Conservation (phyloP, 2,113 vertebrate genomes). For the Planiliza haematocheilus region DNA sequence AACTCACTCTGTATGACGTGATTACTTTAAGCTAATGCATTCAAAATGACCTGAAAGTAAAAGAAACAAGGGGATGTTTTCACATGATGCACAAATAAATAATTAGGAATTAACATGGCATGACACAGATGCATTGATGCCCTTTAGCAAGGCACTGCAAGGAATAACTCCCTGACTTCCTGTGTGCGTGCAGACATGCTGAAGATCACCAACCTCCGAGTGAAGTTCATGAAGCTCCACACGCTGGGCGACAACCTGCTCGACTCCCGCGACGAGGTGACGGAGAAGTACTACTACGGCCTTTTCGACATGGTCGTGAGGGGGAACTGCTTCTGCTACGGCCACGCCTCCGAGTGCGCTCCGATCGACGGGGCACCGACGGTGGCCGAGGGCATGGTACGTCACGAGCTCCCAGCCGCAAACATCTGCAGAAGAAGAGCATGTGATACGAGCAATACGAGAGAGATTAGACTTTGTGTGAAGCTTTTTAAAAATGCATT, state of each 20-base stretch:
- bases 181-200: constrained; percentile 85
- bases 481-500: too few species aligned
- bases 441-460: too few species aligned
- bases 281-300: constrained; percentile 96
- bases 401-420: background rate
- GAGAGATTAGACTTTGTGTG: too few species aligned
- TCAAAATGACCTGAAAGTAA: too few species aligned
- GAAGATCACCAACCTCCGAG: constrained; percentile 95
- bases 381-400: constrained; percentile 93
- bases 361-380: constrained; percentile 82
- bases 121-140: too few species aligned
- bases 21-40: too few species aligned
- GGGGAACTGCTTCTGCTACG: constrained; percentile 98
- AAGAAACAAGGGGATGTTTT: too few species aligned
- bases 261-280: constrained; percentile 92
- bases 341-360: constrained; percentile 93
- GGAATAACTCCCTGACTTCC: constrained; percentile 5
- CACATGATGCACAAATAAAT: too few species aligned
- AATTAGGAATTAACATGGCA: too few species aligned
- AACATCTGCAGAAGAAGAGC: too few species aligned
- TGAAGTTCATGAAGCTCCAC: constrained; percentile 92
- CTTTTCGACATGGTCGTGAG: constrained; percentile 97
- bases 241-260: constrained; percentile 94
- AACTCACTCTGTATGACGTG: background rate
- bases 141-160: background rate